These are phyloP conservation scores for Matsumurasca onukii DNA, from an alignment of 1,140 invertebrate genomes.

Conservation along the genomic window DNA sequence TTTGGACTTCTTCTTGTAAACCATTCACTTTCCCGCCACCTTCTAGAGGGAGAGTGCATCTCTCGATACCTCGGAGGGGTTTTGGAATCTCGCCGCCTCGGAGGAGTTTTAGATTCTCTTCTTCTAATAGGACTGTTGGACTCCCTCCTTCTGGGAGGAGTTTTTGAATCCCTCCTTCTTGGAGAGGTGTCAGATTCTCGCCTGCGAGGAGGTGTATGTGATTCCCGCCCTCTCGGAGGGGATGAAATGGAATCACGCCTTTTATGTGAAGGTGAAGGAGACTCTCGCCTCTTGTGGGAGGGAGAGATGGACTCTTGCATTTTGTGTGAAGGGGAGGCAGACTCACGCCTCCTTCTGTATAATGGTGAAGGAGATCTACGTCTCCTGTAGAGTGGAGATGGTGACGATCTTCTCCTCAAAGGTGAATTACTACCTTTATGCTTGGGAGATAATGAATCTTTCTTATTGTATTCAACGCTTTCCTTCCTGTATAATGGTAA, in stretches of 20 bases:
- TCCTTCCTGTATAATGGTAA: not conserved
- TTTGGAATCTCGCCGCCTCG: not conserved
- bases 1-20: not conserved
- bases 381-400: not conserved
- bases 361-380: not conserved
- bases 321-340: not conserved
- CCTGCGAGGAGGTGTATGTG: not conserved
- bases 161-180: too few species aligned
- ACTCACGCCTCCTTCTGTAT: not conserved
- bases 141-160: too few species aligned
- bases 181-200: not conserved
- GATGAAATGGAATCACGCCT: constrained; percentile 1
- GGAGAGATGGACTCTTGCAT: not conserved
- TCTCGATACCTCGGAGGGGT: not conserved
- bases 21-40: not conserved
- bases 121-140: too few species aligned
- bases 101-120: not conserved
- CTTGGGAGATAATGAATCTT: not conserved
- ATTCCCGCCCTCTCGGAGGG: not conserved
- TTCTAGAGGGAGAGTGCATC: not conserved
- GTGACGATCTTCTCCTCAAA: not conserved
- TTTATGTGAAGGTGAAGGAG: not conserved
- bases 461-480: not conserved
- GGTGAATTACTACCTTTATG: not conserved
- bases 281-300: not conserved